These are phyloP conservation scores for Cydia pomonella DNA, from an alignment of 1,140 invertebrate genomes.

Conservation along the genomic window DNA sequence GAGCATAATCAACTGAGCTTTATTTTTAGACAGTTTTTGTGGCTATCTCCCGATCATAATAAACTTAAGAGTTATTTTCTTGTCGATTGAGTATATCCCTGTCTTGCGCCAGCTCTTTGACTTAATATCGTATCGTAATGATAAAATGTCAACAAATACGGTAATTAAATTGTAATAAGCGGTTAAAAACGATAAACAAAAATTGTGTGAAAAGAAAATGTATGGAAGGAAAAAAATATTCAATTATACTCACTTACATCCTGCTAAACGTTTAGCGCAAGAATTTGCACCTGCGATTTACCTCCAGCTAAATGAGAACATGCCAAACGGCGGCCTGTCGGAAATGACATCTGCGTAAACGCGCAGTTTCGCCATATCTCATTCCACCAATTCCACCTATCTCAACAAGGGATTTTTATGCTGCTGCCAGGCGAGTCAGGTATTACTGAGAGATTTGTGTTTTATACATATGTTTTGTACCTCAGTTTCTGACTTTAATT, in stretches of 20 bases:
- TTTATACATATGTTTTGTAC: neutral
- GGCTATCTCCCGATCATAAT: no score
- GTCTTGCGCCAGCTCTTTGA: no score
- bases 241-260: conserved; percentile 16
- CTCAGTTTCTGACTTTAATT: no score
- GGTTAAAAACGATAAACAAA: no score
- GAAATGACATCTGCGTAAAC: conserved; percentile 21
- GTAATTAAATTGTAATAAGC: no score
- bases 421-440: neutral
- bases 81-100: no score
- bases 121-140: no score
- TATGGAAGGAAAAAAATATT: neutral
- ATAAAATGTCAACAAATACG: no score
- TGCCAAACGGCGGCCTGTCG: conserved; percentile 8
- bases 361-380: conserved; percentile 24
- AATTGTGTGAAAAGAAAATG: no score
- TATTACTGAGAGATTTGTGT: neutral
- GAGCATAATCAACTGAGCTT: no score
- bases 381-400: conserved; percentile 12
- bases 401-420: neutral
- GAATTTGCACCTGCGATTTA: conserved; percentile 20
- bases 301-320: conserved; percentile 19
- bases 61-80: no score
- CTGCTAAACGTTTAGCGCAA: conserved; percentile 3
- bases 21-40: no score